Percentiles rank a stretch among this genome's conserved stretches.
Conservation (phyloP, 2,797 vertebrate genomes). For the Allobates femoralis region DNA sequence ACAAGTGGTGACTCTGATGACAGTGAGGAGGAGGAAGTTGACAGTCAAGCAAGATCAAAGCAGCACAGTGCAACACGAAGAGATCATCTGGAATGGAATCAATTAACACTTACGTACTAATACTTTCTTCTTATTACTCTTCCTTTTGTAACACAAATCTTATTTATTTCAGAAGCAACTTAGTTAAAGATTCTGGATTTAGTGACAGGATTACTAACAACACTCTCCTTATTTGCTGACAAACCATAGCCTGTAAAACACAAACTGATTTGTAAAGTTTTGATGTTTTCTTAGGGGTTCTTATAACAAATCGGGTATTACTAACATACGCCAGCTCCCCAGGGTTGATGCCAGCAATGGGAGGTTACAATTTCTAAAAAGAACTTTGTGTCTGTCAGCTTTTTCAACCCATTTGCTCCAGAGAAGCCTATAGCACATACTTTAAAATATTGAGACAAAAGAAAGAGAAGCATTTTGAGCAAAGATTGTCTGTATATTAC, state of each 20-base stretch:
- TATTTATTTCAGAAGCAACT: constrained; percentile 70
- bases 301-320: not conserved
- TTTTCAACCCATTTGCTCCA: constrained; percentile 37
- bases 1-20: constrained; percentile 90
- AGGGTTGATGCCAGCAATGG: not conserved
- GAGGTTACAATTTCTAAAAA: constrained; percentile 26
- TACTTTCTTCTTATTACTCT: constrained; percentile 60
- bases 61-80: constrained; percentile 80
- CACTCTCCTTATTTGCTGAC: constrained; percentile 29
- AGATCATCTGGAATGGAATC: constrained; percentile 88
- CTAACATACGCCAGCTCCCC: constrained; percentile 8
- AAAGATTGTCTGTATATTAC: constrained; percentile 2
- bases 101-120: constrained; percentile 86
- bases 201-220: constrained; percentile 72
- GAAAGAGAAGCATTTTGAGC: not conserved
- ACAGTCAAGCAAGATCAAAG: constrained; percentile 76
- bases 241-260: constrained; percentile 24
- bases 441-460: not conserved
- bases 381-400: constrained; percentile 61
- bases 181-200: constrained; percentile 72
- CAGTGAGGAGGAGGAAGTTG: constrained; percentile 87
- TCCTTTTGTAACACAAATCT: constrained; percentile 76
- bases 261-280: constrained; percentile 15
- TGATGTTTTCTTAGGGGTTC: not conserved
- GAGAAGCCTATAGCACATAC: constrained; percentile 4